Conservation (phyloP, 2,113 vertebrate genomes). For the Theropithecus gelada region DNA sequence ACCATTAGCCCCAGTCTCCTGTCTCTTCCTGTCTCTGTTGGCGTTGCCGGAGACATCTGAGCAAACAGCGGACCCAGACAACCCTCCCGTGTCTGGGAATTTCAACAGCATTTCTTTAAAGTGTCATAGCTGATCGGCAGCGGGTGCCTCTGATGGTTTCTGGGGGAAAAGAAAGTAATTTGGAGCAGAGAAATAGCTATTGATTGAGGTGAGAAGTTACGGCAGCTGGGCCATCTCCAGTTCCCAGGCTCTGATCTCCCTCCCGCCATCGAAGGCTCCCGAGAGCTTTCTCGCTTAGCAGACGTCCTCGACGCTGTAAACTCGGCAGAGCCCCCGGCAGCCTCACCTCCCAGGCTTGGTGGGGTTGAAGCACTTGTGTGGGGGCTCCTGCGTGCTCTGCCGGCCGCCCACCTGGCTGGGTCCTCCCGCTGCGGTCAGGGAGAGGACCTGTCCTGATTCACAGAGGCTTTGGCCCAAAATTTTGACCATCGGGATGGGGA, state of each 20-base stretch:
- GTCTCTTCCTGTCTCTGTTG: rapidly evolving
- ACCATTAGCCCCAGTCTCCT: rapidly evolving
- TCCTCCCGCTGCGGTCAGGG: rapidly evolving
- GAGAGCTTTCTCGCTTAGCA: not conserved
- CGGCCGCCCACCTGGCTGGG: rapidly evolving
- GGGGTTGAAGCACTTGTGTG: too few species aligned
- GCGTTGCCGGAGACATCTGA: rapidly evolving
- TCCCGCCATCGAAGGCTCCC: rapidly evolving
- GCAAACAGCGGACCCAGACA: rapidly evolving
- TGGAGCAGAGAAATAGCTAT: not conserved
- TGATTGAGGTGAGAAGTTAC: not conserved
- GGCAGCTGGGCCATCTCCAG: rapidly evolving
- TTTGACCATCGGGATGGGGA: not conserved
- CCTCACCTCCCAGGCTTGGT: rapidly evolving
- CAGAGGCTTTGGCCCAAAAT: rapidly evolving
- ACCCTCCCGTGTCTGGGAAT: rapidly evolving
- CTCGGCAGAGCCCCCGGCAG: rapidly evolving
- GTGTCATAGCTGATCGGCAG: not conserved
- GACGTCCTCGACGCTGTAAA: rapidly evolving
- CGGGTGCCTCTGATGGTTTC: not conserved
- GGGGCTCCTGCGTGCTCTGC: too few species aligned
- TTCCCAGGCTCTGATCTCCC: rapidly evolving
- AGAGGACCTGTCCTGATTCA: rapidly evolving
- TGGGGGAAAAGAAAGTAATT: not conserved
- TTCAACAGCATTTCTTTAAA: not conserved